These are phyloP conservation scores for Sinocyclocheilus anshuiensis DNA, from an alignment of 2,113 vertebrate genomes.

Conservation along the genomic window DNA sequence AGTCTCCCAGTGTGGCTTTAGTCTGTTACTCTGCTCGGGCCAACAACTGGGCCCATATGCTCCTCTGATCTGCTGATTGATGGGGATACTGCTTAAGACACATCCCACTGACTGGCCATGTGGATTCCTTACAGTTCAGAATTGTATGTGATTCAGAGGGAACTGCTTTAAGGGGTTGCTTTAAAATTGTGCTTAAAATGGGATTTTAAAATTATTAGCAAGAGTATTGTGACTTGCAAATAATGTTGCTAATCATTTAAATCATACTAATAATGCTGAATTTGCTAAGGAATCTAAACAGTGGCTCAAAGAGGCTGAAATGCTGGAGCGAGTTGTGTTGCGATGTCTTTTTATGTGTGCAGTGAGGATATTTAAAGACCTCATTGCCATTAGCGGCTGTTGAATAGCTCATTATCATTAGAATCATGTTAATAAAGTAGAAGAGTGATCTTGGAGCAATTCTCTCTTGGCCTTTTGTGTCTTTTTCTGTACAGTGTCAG, in stretches of 20 bases:
- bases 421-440: neutral
- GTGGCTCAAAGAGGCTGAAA: neutral
- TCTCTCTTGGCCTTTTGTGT: slow-evolving; percentile 1
- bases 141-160: neutral
- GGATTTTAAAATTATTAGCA: neutral
- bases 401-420: slow-evolving; percentile 17
- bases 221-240: neutral
- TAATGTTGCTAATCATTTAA: no score
- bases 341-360: neutral
- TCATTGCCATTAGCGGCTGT: neutral
- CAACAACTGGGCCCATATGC: slow-evolving; percentile 46
- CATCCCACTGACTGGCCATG: neutral
- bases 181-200: neutral
- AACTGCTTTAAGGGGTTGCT: neutral
- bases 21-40: slow-evolving; percentile 27
- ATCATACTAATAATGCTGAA: neutral
- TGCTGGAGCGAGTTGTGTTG: neutral
- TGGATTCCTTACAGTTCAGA: neutral
- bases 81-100: neutral
- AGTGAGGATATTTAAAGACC: slow-evolving; percentile 1
- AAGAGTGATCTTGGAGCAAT: neutral
- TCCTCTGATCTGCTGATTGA: slow-evolving; percentile 23
- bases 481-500: slow-evolving; percentile 10
- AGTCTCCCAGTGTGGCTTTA: slow-evolving; percentile 40
- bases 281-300: neutral